Evolutionary conservation across 2,888 invertebrate genomes (phyloP).

Genomic region (Agelastica alni): DNA sequence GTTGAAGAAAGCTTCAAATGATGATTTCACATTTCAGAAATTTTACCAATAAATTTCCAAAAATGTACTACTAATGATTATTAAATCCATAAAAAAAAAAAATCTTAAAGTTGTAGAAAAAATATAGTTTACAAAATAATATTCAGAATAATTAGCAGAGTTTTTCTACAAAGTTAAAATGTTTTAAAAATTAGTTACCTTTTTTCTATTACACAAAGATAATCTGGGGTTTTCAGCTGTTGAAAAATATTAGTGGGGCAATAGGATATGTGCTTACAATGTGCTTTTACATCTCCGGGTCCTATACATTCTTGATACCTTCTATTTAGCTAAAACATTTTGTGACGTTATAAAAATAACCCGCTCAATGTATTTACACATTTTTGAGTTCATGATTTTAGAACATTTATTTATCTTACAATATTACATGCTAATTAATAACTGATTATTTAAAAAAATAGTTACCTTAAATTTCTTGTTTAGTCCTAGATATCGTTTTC

Average conservation of each 20-base stretch:
- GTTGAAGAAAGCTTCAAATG: no score
- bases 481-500: slow-evolving; percentile 48
- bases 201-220: slow-evolving; percentile 71
- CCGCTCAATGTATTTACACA: background rate
- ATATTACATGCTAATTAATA: background rate
- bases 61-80: no score
- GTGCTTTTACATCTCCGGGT: slow-evolving; percentile 64
- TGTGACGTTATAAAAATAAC: background rate
- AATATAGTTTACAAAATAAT: no score
- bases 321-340: slow-evolving; percentile 61
- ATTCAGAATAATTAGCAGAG: no score
- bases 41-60: no score
- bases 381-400: background rate
- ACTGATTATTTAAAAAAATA: background rate
- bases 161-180: no score
- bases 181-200: slow-evolving; percentile 63
- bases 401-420: background rate
- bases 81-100: background rate
- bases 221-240: slow-evolving; percentile 65
- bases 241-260: slow-evolving; percentile 59
- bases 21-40: no score
- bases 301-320: slow-evolving; percentile 64
- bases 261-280: slow-evolving; percentile 70
- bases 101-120: no score
- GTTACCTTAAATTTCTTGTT: slow-evolving; percentile 47